Base-by-base conservation (phyloP, 2,113 vertebrate genomes). In the Thryonomys swinderianus region DNA sequence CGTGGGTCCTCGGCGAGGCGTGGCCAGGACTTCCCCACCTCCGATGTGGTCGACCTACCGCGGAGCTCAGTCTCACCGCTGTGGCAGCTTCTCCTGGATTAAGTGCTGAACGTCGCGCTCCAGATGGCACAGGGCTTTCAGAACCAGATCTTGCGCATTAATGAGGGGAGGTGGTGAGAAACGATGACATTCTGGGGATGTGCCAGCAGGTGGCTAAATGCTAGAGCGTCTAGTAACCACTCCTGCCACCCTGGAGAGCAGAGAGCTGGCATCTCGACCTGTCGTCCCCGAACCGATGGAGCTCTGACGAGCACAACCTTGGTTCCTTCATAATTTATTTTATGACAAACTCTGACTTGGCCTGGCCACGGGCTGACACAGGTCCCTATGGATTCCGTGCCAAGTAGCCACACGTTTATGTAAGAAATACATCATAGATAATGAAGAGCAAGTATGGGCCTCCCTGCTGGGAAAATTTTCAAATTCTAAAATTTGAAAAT, bases 1-100 rank as follows among this genome's bases (percentile, higher is more conserved):
- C 1, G 3, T 4, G 4, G 11, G 11, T 34, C 9, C 16, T n/a
- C 16, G 0, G 1, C 4, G 13, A 23, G 7, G 12, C 25, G 5
- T 32, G 20, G 30, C 18, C 51, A 51, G 48, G 32, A 34, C 37
- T 9, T 71, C 45, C 14, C 12, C 45, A 16, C 5, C 7, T 13
- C 9, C 67, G 13, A 0, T 20, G 30, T 40, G 42, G 13, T 25
- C 32, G 45, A 6, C 51, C 48, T 27, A 10, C 16, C 34, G 2
- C 80, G 11, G 34, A 7, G 25, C 4, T 55, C 62, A 18, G 53
- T 23, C 42, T 61, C 21, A 10, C 8, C 23, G 1, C 2, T 13
- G 3, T 14, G 74, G 3, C 11, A 11, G 18, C 10, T 51, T 51
- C 12, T 85, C 27, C 48, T 85, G 5, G 10, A 23, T 53, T 59